These are phyloP conservation scores for Oreonectes daqikongensis DNA, from an alignment of 2,797 vertebrate genomes.

Conservation along the genomic window DNA sequence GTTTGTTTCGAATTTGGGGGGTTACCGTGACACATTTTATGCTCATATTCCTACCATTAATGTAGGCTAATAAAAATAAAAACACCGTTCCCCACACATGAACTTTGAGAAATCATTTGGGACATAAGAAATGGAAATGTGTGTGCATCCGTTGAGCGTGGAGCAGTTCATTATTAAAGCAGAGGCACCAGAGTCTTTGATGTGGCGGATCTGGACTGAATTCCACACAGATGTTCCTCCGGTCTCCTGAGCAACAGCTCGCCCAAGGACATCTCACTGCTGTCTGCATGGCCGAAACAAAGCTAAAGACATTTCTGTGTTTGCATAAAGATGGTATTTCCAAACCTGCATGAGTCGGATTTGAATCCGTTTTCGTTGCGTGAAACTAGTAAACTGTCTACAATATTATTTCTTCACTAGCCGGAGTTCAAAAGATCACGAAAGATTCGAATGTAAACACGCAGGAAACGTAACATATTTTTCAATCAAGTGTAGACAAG, in stretches of 20 bases:
- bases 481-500: neutral
- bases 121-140: neutral
- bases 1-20: neutral
- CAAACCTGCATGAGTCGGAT: no score
- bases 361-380: no score
- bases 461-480: neutral
- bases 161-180: conserved; percentile 29
- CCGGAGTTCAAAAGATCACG: no score
- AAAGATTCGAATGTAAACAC: neutral
- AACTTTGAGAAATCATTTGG: neutral
- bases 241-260: conserved; percentile 24
- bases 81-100: neutral
- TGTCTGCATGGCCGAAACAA: neutral
- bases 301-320: neutral
- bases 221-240: conserved; percentile 41
- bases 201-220: conserved; percentile 28
- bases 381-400: no score
- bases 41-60: no score
- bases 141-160: conserved; percentile 2
- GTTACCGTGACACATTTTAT: no score
- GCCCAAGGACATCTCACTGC: conserved; percentile 17
- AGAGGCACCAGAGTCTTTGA: conserved; percentile 30
- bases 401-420: no score
- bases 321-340: neutral
- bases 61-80: neutral